These are phyloP conservation scores for Semaprochilodus insignis DNA, from an alignment of 2,797 vertebrate species.

Conservation along the genomic window DNA sequence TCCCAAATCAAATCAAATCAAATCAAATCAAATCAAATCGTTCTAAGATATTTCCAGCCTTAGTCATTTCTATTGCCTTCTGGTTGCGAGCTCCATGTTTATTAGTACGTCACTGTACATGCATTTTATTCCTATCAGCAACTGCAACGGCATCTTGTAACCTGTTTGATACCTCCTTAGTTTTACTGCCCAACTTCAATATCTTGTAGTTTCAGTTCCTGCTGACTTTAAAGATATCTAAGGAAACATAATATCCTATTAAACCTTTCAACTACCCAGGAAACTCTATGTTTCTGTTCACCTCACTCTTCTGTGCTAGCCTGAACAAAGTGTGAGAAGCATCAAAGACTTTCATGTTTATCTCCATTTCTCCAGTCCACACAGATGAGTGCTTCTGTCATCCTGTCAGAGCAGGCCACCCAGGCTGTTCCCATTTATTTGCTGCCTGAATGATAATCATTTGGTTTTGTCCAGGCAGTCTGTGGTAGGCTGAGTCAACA, in stretches of 20 bases:
- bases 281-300: neutral
- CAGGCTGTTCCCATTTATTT: slow-evolving; percentile 34
- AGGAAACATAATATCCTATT: neutral
- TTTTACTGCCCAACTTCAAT: too few relatives aligned
- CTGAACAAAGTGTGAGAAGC: neutral
- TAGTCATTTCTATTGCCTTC: too few relatives aligned
- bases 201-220: neutral
- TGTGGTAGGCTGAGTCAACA: slow-evolving; percentile 45
- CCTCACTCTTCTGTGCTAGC: neutral
- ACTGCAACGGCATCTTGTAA: too few relatives aligned
- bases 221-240: neutral
- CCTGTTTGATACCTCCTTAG: too few relatives aligned
- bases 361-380: neutral
- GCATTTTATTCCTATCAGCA: too few relatives aligned
- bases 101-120: too few relatives aligned
- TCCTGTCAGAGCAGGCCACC: slow-evolving; percentile 33
- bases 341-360: neutral
- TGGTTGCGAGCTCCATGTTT: too few relatives aligned
- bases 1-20: too few relatives aligned
- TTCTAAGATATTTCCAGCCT: too few relatives aligned
- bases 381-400: slow-evolving; percentile 19
- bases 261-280: neutral
- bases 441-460: slow-evolving; percentile 5
- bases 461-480: slow-evolving; percentile 4
- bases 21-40: too few relatives aligned